Evolutionary conservation across 2,888 invertebrate species (phyloP), one percentile per base, ranked within the genome.

Genomic region (Dryobota labecula): DNA sequence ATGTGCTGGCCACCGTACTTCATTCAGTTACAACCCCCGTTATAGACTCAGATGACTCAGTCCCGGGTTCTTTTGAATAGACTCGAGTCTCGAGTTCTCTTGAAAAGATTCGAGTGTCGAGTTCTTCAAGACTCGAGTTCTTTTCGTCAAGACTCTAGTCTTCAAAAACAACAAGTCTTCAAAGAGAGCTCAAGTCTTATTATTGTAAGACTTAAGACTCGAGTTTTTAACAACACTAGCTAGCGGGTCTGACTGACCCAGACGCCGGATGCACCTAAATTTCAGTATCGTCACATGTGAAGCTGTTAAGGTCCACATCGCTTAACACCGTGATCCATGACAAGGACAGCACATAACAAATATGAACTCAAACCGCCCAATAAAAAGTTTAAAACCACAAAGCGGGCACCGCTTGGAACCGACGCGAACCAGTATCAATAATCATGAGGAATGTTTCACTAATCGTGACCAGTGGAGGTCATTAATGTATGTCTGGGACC

Each of bases 361-460:
- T 13, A 64, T 64, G 73, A 58, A 68, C 62, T 56, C 45, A n/a
- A n/a, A 54, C 49, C 49, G 38, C 18, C 65, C 53, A 73, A 71
- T 83, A 70, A 81, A 74, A 65, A 81, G 64, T 70, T 66, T 49
- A 38, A 53, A 78, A 78, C 49, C 56, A 62, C 56, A 73, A 65
- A 65, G 49, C 53, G 47, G 43, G n/a, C 38, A 56, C 62, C 61
- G 62, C 54, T 68, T 69, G 36, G 7, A 77, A 47, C 83, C 63
- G 61, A 57, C 58, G 68, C 60, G 13, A 80, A 73, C 85, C 58
- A 60, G 82, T 60, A 51, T 67, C 71, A 79, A 81, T 85, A 69
- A 79, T 47, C 47, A 74, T 24, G 27, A 58, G 83, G 85, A 85
- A 85, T 85, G 78, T 66, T 58, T 57, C 41, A 71, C 69, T 71